A percentile compares a stretch with the other conserved stretches of the same genome.
Conservation (phyloP, 92 coral and sea anemone species). For the Phenganax stokvisi region DNA sequence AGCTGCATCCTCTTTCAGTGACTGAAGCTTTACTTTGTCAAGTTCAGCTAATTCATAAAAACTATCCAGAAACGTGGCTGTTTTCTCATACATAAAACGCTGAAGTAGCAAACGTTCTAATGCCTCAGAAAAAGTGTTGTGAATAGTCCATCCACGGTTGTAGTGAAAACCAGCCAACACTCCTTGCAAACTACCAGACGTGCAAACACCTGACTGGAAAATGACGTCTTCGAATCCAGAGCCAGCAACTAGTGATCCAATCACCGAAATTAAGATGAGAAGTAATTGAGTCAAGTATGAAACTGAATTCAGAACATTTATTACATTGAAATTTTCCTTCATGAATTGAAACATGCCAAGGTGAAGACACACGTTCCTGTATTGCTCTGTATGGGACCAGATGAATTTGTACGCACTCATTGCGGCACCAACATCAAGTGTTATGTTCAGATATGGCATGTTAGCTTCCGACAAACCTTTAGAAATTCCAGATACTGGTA, state of each 20-base stretch:
- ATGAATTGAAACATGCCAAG: not conserved
- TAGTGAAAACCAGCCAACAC: slow-evolving; percentile 3
- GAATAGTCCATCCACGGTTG: slow-evolving; percentile 8
- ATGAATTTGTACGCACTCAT: not conserved
- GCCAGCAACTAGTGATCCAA: not conserved
- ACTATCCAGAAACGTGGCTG: not conserved
- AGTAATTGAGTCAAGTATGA: not conserved
- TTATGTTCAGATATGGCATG: slow-evolving; percentile 4
- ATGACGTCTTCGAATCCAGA: slow-evolving; percentile 6
- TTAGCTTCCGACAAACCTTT: not conserved
- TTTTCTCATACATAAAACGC: not conserved
- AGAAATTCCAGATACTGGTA: not conserved
- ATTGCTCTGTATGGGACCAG: not conserved
- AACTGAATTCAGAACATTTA: not conserved
- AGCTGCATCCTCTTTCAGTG: not conserved
- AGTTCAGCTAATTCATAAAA: slow-evolving; percentile 6
- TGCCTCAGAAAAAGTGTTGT: slow-evolving; percentile 4
- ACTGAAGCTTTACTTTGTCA: slow-evolving; percentile 9
- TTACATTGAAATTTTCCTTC: slow-evolving; percentile 3
- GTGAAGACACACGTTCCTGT: not conserved
- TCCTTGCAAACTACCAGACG: slow-evolving; percentile 2
- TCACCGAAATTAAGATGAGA: not conserved
- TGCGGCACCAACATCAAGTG: slow-evolving; percentile 10
- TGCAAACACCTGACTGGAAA: not conserved
- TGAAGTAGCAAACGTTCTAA: slow-evolving; percentile 3